Percentiles rank a stretch among this genome's conserved stretches.
Conservation (phyloP, 2,113 vertebrate species). For the Recurvirostra avosetta region DNA sequence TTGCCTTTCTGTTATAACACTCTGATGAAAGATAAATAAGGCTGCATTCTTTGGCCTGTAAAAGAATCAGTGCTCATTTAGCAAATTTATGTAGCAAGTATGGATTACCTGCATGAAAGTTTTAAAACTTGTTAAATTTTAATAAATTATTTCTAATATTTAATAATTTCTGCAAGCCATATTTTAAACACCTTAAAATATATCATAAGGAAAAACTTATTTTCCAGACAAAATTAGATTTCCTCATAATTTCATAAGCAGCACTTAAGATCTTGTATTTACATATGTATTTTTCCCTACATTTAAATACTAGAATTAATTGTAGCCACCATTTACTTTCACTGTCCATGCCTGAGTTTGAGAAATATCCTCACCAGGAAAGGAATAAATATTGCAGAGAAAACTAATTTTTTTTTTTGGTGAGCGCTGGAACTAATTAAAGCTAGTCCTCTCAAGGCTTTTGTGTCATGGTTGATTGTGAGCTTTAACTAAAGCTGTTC, state of each 20-base stretch:
- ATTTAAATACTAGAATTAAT: neutral
- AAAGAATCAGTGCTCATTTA: neutral
- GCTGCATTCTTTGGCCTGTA: neutral
- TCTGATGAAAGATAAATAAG: neutral
- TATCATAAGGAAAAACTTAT: neutral
- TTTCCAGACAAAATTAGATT: neutral
- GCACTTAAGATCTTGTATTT: neutral
- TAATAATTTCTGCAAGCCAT: neutral
- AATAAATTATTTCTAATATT: neutral
- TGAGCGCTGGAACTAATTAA: neutral
- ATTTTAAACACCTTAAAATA: neutral
- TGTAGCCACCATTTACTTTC: neutral
- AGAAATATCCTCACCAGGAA: neutral
- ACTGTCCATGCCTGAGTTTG: neutral
- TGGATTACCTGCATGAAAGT: neutral
- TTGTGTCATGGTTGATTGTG: neutral
- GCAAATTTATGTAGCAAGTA: neutral
- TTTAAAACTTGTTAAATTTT: neutral
- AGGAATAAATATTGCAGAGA: neutral
- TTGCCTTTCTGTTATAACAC: neutral
- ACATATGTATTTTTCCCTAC: neutral
- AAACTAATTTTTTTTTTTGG: neutral
- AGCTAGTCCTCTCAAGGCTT: neutral
- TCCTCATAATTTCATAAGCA: neutral
- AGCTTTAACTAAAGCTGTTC: slow-evolving; percentile 43